Percentiles rank a stretch among this genome's conserved stretches.
phyloP scores from a whole-genome alignment of 1,140 invertebrate genomes.

The Plodia interpunctella region DNA sequence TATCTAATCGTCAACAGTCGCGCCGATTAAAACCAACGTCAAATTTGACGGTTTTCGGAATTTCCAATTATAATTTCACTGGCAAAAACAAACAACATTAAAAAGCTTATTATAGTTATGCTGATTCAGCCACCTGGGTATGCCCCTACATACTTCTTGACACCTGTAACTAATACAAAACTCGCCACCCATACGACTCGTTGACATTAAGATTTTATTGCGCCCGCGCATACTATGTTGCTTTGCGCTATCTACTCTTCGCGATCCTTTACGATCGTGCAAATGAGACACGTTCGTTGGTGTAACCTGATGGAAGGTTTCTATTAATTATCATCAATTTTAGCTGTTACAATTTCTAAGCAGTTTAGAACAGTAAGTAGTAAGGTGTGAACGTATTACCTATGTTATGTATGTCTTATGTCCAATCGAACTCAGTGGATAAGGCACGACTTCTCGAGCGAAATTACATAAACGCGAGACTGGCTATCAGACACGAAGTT shows the following conservation, averaged over 20 bases:
- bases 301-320: neutral
- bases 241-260: conserved; percentile 2
- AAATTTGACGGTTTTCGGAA: too few species aligned
- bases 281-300: neutral
- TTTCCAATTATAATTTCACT: too few species aligned
- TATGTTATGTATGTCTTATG: too few species aligned
- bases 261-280: neutral
- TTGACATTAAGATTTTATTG: conserved; percentile 5
- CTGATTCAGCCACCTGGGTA: neutral
- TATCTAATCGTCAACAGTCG: too few species aligned
- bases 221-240: neutral
- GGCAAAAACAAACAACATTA: too few species aligned
- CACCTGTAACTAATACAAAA: neutral
- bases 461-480: conserved; percentile 36
- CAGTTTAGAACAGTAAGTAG: too few species aligned
- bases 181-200: neutral
- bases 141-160: too few species aligned
- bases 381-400: neutral
- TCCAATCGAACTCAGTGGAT: conserved; percentile 28
- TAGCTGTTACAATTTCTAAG: neutral
- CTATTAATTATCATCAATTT: too few species aligned
- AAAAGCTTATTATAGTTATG: too few species aligned
- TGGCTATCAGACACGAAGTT: conserved; percentile 43
- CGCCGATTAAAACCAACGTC: too few species aligned
- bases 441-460: conserved; percentile 39